Evolutionary conservation across 2,797 vertebrate species (phyloP).

Genomic region (Knipowitschia caucasica): DNA sequence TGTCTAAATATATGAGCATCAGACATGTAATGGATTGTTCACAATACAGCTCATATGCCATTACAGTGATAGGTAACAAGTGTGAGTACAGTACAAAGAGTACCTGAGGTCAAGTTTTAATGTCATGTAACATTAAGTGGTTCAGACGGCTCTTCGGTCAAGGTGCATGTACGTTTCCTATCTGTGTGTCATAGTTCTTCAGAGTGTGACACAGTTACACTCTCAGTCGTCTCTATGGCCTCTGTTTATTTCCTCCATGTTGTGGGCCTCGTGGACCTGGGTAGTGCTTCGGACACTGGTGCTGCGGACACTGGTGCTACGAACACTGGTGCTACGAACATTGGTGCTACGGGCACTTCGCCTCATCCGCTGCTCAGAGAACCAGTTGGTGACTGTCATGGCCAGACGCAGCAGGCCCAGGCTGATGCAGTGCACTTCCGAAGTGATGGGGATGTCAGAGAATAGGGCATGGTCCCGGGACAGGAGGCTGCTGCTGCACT

Average conservation of each 20-base stretch:
- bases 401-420: conserved; percentile 74
- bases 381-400: conserved; percentile 76
- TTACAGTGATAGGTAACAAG: conserved; percentile 26
- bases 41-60: conserved; percentile 36
- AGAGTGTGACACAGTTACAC: conserved; percentile 31
- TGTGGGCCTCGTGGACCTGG: conserved; percentile 35
- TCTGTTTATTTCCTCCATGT: conserved; percentile 43
- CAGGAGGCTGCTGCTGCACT: conserved; percentile 52
- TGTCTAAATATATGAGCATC: conserved; percentile 46
- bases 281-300: conserved; percentile 7
- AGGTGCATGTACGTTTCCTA: conserved; percentile 65
- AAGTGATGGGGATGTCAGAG: conserved; percentile 79
- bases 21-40: conserved; percentile 52
- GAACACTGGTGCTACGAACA: conserved; percentile 11
- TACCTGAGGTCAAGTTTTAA: conserved; percentile 71
- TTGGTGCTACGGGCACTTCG: conserved; percentile 19
- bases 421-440: conserved; percentile 77
- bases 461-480: conserved; percentile 79
- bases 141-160: conserved; percentile 52
- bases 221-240: conserved; percentile 57
- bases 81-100: conserved; percentile 63
- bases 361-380: conserved; percentile 68
- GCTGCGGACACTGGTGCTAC: conserved; percentile 14
- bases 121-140: conserved; percentile 47
- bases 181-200: conserved; percentile 38